These are phyloP conservation scores for Eriocheir sinensis DNA, from an alignment of 1,140 invertebrate genomes.

Conservation along the genomic window DNA sequence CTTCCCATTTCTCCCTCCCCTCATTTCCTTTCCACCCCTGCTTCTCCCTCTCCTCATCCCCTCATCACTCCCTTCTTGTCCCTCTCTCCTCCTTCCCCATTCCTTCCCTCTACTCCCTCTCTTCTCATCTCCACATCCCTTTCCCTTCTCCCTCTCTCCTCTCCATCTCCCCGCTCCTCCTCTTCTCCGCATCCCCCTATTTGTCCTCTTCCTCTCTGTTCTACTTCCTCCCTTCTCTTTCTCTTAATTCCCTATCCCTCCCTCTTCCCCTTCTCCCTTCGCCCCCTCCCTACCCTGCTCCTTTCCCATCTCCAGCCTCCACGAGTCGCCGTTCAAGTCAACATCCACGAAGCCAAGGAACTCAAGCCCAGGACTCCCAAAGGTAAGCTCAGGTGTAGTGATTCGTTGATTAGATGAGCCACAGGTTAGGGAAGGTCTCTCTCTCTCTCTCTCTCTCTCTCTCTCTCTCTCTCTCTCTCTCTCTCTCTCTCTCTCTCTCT, in stretches of 20 bases:
- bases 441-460: too few species aligned
- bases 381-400: background rate
- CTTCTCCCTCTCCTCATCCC: background rate
- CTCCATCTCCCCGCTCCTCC: too few species aligned
- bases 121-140: background rate
- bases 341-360: conserved; percentile 14
- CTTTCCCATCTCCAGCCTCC: conserved; percentile 19
- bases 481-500: too few species aligned
- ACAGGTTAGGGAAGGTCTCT: too few species aligned
- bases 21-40: background rate
- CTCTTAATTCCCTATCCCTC: background rate
- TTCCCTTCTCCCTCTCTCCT: too few species aligned
- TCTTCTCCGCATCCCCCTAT: too few species aligned
- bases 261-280: background rate
- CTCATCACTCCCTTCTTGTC: background rate
- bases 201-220: too few species aligned
- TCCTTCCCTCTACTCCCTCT: background rate
- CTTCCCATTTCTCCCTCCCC: background rate
- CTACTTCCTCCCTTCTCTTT: background rate
- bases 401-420: too few species aligned
- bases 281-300: background rate
- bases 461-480: too few species aligned
- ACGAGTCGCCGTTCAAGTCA: background rate
- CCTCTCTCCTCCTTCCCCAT: background rate
- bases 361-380: conserved; percentile 39